Evolutionary conservation across 2,888 invertebrate species (phyloP).

Genomic region (Lamellibrachia columna): DNA sequence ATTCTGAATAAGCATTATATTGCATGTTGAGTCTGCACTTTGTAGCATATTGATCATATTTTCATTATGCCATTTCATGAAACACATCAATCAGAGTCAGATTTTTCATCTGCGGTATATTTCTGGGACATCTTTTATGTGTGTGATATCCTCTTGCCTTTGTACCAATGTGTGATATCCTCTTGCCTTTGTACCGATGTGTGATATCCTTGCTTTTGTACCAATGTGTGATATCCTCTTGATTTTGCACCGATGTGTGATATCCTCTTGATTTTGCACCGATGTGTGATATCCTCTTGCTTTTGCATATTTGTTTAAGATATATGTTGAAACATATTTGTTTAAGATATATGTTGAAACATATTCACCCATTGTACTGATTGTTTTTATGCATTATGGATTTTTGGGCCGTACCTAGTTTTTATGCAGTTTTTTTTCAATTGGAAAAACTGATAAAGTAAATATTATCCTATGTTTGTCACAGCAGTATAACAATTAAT

Average conservation of each 20-base stretch:
- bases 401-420: no score
- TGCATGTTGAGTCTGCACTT: background rate
- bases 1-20: background rate
- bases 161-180: background rate
- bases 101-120: background rate
- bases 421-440: no score
- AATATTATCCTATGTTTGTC: no score
- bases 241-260: background rate
- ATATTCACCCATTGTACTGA: no score
- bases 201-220: background rate
- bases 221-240: background rate
- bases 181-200: background rate
- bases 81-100: background rate
- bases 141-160: background rate
- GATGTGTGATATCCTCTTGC: background rate
- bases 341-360: no score
- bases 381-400: no score
- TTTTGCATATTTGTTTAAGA: background rate
- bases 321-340: no score
- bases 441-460: no score
- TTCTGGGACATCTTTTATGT: background rate
- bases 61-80: background rate
- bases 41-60: background rate
- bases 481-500: no score
- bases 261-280: background rate